phyloP scores from a whole-genome alignment of 2,888 invertebrate genomes.

The Lasioglossum pauxillum region DNA sequence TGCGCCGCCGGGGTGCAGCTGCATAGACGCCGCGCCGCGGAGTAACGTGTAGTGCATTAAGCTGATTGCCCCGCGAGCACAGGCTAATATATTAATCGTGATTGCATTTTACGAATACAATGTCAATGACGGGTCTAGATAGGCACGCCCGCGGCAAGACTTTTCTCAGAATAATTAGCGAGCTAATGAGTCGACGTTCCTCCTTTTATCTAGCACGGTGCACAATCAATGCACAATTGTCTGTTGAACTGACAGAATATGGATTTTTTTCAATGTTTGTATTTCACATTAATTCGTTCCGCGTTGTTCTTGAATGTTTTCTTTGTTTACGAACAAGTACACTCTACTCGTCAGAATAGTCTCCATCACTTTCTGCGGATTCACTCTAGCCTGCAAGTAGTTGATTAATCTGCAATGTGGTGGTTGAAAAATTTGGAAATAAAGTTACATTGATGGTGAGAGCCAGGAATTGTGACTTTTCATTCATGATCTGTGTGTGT shows the following conservation, averaged over 20 bases:
- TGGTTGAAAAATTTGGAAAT: no score
- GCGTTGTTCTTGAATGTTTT: no score
- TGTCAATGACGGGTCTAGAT: neutral
- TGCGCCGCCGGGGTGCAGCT: neutral
- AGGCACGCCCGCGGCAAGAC: neutral
- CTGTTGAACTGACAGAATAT: neutral
- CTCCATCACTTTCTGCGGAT: no score
- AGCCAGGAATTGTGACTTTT: no score
- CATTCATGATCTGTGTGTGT: no score
- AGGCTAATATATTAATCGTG: slow-evolving; percentile 28
- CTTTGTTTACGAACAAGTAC: no score
- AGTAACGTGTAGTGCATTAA: slow-evolving; percentile 35
- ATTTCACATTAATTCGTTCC: no score
- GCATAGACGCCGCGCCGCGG: neutral
- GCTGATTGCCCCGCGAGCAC: slow-evolving; percentile 33
- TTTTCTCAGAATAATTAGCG: neutral
- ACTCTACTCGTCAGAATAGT: no score
- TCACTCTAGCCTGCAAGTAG: neutral
- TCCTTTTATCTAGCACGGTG: neutral
- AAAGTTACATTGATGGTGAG: no score
- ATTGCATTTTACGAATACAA: slow-evolving; percentile 17
- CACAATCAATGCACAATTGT: neutral
- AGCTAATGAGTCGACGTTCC: neutral
- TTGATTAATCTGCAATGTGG: neutral
- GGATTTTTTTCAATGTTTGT: no score